Evolutionary conservation across 1,140 invertebrate species (phyloP), one percentile per base, ranked within the genome.

Genomic region (Ganaspis sp.): DNA sequence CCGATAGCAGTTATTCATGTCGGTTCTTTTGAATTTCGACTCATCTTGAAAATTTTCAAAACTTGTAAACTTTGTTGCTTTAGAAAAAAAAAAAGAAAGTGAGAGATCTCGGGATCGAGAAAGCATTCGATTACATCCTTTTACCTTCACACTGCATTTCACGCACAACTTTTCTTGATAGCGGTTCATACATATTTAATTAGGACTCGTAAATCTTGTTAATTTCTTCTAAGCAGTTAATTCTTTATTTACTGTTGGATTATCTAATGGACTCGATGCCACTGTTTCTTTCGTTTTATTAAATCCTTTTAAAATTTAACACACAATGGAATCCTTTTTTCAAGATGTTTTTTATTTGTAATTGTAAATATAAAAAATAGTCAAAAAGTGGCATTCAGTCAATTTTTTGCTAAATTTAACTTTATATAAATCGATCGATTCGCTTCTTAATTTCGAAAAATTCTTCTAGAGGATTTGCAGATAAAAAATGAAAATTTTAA

Each of bases 1-100:
- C 17, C 9, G 29, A 34, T 15, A n/a, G n/a, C n/a, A n/a, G n/a
- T n/a, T n/a, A 23, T 42, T 73, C 53, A 70, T 29, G 37, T 70
- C 29, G 72, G 37, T 21, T 72, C 74, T 42, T 23, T 71, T 38
- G 49, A 78, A 78, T 79, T 74, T 83, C 21, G 15, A 64, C 76
- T 26, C 72, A 21, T 21, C 70, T 29, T 26, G 58, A 29, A 69
- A 69, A 40, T 49, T 23, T 49, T 4, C 1, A 17, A 6, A n/a
- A 49, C 12, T 49, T 49, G 29, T 2, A 34, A 34, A 34, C 29
- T 34, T 34, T n/a, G n/a, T n/a, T n/a, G n/a, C n/a, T n/a, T n/a
- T n/a, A n/a, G 11, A 29, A 15, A 29, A 15, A 34, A 34, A 11
- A 15, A 15, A 12, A 64, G 58, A 64, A 64, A 64, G 58, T 64